Percentiles rank a stretch among this genome's conserved stretches.
Conservation (phyloP, 1,140 invertebrate species). For the Neotoxoptera formosana region DNA sequence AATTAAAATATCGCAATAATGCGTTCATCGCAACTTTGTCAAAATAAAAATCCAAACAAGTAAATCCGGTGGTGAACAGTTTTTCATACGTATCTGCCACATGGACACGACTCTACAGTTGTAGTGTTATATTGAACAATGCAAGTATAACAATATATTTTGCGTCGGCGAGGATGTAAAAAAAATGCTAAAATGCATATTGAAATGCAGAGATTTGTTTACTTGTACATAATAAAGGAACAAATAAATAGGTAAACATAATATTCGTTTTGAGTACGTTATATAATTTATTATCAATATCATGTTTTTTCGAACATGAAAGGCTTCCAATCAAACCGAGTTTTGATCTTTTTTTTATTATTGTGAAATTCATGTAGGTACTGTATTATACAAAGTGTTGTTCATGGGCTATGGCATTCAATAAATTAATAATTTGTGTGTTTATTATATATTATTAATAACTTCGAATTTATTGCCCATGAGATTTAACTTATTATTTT, state of each 20-base stretch:
- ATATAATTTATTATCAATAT: background rate
- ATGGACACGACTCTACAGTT: background rate
- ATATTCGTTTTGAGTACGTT: background rate
- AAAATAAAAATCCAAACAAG: background rate
- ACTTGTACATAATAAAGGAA: background rate
- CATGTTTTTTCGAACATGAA: background rate
- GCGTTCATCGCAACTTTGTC: background rate
- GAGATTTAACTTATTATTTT: no score
- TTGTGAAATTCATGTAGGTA: background rate
- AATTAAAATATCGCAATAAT: background rate
- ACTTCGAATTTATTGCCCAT: no score
- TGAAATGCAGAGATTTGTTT: background rate
- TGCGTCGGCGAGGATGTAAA: background rate
- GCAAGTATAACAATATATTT: background rate
- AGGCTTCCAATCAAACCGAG: background rate
- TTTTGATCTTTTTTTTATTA: background rate
- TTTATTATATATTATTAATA: background rate
- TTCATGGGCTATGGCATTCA: background rate
- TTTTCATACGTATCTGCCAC: background rate
- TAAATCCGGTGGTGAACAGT: background rate
- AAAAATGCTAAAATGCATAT: background rate
- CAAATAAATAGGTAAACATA: background rate
- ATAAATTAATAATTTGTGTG: background rate
- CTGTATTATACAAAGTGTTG: background rate
- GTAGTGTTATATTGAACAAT: background rate